Conservation (phyloP, 2,113 vertebrate species). For the Bettongia penicillata region DNA sequence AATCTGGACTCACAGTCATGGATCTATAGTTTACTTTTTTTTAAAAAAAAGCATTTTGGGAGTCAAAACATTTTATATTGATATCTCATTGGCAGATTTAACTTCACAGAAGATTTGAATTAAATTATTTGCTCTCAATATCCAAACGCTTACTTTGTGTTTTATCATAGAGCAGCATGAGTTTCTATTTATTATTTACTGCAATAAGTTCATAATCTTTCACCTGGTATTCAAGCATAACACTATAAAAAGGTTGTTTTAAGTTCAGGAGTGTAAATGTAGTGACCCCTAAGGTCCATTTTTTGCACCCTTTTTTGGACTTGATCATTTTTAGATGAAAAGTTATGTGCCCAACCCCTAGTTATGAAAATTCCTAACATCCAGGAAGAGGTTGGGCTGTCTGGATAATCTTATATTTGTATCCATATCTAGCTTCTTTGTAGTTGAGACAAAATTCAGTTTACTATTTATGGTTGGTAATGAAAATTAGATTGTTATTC, state of each 20-base stretch:
- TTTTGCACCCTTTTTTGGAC: not conserved
- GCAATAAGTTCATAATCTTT: not conserved
- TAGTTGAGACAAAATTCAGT: no score
- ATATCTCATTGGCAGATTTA: constrained; percentile 24
- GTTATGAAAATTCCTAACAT: not conserved
- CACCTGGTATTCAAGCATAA: not conserved
- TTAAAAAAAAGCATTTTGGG: not conserved
- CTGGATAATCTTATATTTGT: no score
- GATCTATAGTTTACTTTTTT: not conserved
- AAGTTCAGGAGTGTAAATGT: not conserved
- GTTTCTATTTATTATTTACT: not conserved
- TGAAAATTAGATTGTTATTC: no score
- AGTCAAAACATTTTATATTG: not conserved
- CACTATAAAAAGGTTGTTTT: not conserved
- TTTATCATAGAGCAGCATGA: not conserved
- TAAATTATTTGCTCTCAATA: not conserved
- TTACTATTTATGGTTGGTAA: no score
- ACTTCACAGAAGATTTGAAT: not conserved
- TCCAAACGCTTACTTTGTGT: not conserved
- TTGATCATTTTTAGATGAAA: not conserved
- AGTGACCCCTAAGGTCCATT: not conserved
- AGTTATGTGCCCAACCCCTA: not conserved
- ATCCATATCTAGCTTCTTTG: no score
- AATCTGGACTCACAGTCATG: not conserved
- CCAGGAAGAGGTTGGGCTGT: no score